phyloP scores from a whole-genome alignment of 2,797 vertebrate species.

The Eptatretus atami region DNA sequence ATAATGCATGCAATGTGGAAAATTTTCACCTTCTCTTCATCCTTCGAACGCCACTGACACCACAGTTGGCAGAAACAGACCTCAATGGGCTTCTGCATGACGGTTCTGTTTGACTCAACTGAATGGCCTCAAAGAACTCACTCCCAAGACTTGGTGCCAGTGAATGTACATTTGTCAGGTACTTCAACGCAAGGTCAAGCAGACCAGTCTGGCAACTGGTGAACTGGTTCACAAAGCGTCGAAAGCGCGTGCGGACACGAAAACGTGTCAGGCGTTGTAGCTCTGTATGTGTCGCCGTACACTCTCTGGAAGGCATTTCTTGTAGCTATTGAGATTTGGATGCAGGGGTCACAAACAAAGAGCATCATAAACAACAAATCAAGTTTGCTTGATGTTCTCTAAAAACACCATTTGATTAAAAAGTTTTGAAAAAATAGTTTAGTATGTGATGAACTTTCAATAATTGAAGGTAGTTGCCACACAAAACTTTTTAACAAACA shows the following conservation, averaged over 20 bases:
- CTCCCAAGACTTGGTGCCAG: conserved; percentile 17
- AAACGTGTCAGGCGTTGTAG: conserved; percentile 35
- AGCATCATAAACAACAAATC: not conserved
- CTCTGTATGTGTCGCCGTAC: conserved; percentile 35
- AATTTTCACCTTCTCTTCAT: conserved; percentile 20
- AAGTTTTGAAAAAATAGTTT: too few species aligned
- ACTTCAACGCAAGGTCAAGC: conserved; percentile 42
- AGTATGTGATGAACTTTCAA: too few species aligned
- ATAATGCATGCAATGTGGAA: too few species aligned
- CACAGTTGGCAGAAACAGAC: conserved; percentile 29
- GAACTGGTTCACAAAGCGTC: conserved; percentile 25
- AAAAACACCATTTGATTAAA: too few species aligned
- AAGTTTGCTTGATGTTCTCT: too few species aligned
- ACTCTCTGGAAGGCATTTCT: conserved; percentile 37
- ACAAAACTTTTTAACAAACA: too few species aligned
- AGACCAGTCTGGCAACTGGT: conserved; percentile 22
- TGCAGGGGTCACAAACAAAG: not conserved
- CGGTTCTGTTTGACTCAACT: conserved; percentile 19
- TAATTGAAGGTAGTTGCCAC: too few species aligned
- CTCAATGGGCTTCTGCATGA: conserved; percentile 17
- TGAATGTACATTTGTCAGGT: conserved; percentile 41
- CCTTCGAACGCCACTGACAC: conserved; percentile 21
- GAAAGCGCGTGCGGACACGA: conserved; percentile 32
- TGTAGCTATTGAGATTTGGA: conserved; percentile 28
- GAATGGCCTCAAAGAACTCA: conserved; percentile 25